These are phyloP conservation scores for Phyllostomus discolor DNA, from an alignment of 2,113 vertebrate species.

Conservation along the genomic window DNA sequence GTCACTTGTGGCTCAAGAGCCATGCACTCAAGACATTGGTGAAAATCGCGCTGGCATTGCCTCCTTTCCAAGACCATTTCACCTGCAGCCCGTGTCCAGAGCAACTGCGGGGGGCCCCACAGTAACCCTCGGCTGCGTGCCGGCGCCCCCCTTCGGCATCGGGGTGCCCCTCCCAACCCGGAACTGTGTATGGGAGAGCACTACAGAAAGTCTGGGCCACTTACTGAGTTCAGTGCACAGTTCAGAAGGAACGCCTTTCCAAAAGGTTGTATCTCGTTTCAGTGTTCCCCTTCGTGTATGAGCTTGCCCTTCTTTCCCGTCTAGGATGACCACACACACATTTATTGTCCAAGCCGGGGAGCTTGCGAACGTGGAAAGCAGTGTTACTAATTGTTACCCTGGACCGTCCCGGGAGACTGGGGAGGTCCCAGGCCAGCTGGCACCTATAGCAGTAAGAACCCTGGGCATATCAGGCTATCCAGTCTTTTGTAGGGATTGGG, in stretches of 20 bases:
- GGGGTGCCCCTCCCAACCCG: neutral
- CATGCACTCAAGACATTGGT: neutral
- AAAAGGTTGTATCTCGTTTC: neutral
- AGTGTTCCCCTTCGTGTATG: neutral
- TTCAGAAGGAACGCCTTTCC: neutral
- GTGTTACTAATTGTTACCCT: fast-evolving
- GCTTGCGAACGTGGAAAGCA: neutral
- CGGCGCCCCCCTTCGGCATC: neutral
- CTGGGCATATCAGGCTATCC: neutral
- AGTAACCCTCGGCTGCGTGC: neutral
- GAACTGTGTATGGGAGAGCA: fast-evolving
- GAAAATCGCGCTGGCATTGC: neutral
- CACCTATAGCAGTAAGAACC: neutral
- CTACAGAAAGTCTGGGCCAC: too few species aligned
- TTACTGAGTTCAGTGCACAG: neutral
- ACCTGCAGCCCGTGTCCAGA: fast-evolving
- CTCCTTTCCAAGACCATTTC: neutral
- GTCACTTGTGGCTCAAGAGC: neutral
- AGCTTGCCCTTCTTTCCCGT: neutral
- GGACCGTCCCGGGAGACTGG: neutral
- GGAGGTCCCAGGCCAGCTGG: neutral
- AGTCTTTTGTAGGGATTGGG: neutral
- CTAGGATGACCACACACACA: neutral
- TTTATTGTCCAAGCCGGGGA: neutral
- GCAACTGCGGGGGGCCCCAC: neutral